These are phyloP conservation scores for Pao palembangensis DNA, from an alignment of 2,113 vertebrate genomes.

Conservation along the genomic window DNA sequence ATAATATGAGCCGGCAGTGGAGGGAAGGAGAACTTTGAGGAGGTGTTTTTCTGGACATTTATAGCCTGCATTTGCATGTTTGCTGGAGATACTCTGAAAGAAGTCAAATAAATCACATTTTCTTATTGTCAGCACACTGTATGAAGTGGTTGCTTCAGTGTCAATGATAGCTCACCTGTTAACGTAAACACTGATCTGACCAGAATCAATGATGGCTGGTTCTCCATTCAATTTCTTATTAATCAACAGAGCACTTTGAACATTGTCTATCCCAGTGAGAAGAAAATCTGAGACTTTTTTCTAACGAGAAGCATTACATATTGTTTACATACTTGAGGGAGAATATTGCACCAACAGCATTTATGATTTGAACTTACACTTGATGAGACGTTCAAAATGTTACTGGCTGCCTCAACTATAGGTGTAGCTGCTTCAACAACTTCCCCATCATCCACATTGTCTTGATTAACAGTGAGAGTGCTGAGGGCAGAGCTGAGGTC, in stretches of 20 bases:
- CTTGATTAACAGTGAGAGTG: slow-evolving; percentile 54
- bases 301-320: slow-evolving; percentile 43
- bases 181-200: slow-evolving; percentile 82
- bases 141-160: not conserved
- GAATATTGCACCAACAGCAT: too few species aligned
- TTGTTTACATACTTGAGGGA: not conserved
- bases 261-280: slow-evolving; percentile 74
- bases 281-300: slow-evolving; percentile 70
- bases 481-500: slow-evolving; percentile 80
- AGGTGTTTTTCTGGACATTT: slow-evolving; percentile 57
- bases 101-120: not conserved
- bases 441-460: slow-evolving; percentile 53
- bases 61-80: slow-evolving; percentile 68
- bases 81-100: slow-evolving; percentile 60
- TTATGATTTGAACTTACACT: slow-evolving; percentile 48
- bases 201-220: slow-evolving; percentile 74
- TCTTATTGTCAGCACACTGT: not conserved
- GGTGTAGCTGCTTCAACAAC: slow-evolving; percentile 69
- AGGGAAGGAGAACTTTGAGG: slow-evolving; percentile 83
- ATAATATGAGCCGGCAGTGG: slow-evolving; percentile 61
- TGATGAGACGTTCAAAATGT: slow-evolving; percentile 78
- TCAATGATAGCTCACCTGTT: slow-evolving; percentile 80
- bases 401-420: slow-evolving; percentile 83
- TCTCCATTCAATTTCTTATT: slow-evolving; percentile 72
- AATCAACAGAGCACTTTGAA: slow-evolving; percentile 83